Evolutionary conservation across 2,113 vertebrate species (phyloP), one percentile per base, ranked within the genome.

Genomic region (Archocentrus centrarchus): DNA sequence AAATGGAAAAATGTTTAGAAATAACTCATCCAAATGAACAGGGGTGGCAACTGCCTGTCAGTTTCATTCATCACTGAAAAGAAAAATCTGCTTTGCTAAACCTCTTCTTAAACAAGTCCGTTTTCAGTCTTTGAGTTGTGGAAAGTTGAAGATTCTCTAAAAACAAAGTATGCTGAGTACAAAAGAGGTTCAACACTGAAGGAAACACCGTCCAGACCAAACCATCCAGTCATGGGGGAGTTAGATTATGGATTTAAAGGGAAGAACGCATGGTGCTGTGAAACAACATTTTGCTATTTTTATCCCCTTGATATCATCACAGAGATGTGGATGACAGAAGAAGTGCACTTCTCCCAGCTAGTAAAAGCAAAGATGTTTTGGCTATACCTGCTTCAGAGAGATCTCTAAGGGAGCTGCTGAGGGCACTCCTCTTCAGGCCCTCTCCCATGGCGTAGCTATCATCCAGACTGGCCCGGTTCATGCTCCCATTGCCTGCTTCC

Each of bases 361-460:
- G 57, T 82, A n/a, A 78, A 83, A 80, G 22, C 18, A 30, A 44
- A 89, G 90, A 81, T 63, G 83, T 77, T 73, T 64, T 66, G 86
- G 81, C 81, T 66, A 44, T 85, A 99, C 98, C 98, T 96, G 98
- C 97, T 96, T 99, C 98, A 0, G 98, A 99, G 82, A 99, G 97
- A 93, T 99, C 98, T 15, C 97, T 77, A 20, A 99, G 96, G 11
- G 98, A 99, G 96, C 98, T 99, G 94, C 98, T 99, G 86, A 99
- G 97, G 1, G 98, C 97, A 0, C 97, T 99, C 81, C 98, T 95
- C 88, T 99, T 99, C 77, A 99, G 97, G 37, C 98, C 98, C 94
- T 99, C 98, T 0, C 98, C 96, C 20, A 97, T 96, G 27, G 98
- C 95, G 0, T 99, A 99, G 89, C 97, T 98, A 95, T 99, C 98